Evolutionary conservation across 2,888 invertebrate genomes (phyloP).

Genomic region (Phyllotreta striolata): DNA sequence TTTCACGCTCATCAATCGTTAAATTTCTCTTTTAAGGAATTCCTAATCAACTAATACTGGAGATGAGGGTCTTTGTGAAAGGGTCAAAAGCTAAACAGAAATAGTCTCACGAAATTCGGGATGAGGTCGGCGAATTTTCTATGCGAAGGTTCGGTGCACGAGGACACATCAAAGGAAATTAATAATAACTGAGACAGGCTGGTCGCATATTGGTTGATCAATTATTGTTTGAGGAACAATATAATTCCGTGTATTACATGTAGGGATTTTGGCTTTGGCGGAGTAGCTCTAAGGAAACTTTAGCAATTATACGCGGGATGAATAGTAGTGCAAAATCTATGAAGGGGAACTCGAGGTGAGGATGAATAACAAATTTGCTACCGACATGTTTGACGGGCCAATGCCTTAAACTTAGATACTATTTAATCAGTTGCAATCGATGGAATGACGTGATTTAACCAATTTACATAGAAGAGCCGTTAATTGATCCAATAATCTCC

Average conservation of each 20-base stretch:
- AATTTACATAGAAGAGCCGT: not conserved
- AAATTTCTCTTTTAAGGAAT: not conserved
- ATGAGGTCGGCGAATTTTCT: slow-evolving; percentile 5
- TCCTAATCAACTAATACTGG: slow-evolving; percentile 8
- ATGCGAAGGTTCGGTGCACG: slow-evolving; percentile 4
- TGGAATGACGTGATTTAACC: not conserved
- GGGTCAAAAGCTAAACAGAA: slow-evolving; percentile 20
- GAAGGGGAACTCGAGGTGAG: slow-evolving; percentile 1
- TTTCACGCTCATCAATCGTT: no score
- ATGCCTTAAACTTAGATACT: slow-evolving; percentile 1
- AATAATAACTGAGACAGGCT: slow-evolving; percentile 28
- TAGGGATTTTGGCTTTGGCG: slow-evolving; percentile 21
- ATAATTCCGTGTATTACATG: slow-evolving; percentile 25
- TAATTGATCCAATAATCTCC: no score
- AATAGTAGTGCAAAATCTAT: slow-evolving; percentile 8
- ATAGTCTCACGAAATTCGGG: slow-evolving; percentile 8
- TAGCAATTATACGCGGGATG: slow-evolving; percentile 16
- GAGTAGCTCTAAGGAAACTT: slow-evolving; percentile 17
- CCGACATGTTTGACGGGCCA: slow-evolving; percentile 15
- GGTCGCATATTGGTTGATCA: slow-evolving; percentile 29
- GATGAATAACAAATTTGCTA: slow-evolving; percentile 17
- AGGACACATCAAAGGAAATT: slow-evolving; percentile 36
- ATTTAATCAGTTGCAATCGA: slow-evolving; percentile 7
- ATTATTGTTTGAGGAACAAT: slow-evolving; percentile 32
- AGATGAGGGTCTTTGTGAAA: slow-evolving; percentile 2